phyloP scores from a whole-genome alignment of 2,797 vertebrate species.

The Fringilla coelebs region DNA sequence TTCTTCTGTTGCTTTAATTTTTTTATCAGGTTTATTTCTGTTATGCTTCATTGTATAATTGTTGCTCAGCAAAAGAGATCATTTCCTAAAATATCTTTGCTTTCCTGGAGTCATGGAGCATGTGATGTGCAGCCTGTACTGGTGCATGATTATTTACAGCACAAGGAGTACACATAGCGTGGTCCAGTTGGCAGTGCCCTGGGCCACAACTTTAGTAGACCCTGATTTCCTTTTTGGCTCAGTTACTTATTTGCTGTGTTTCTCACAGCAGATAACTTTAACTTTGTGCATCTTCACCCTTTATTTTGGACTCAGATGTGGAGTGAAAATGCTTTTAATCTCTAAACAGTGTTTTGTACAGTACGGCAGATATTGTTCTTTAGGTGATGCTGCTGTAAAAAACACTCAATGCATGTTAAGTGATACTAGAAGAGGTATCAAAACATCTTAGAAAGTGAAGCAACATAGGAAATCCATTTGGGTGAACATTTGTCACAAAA shows the following conservation, averaged over 20 bases:
- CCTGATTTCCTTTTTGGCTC: background rate
- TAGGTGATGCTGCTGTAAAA: background rate
- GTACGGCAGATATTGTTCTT: background rate
- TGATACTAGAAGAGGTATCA: background rate
- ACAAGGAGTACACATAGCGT: rapidly evolving
- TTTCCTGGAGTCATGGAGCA: background rate
- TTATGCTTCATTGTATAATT: background rate
- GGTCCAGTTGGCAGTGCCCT: background rate
- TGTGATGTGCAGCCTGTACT: background rate
- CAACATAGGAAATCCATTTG: background rate
- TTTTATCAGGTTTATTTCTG: constrained; percentile 21
- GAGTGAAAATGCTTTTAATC: background rate
- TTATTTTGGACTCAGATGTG: background rate
- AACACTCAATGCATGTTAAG: background rate
- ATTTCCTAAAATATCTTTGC: background rate
- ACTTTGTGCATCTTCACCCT: background rate
- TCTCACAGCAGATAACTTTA: background rate
- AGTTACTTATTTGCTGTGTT: background rate
- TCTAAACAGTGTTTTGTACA: background rate
- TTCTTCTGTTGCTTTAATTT: background rate
- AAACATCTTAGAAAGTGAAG: background rate
- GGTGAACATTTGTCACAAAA: background rate
- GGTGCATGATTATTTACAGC: background rate
- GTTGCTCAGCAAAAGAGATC: background rate
- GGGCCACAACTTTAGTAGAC: background rate